phyloP scores from a whole-genome alignment of 2,797 vertebrate genomes.

The Linurgus olivaceus region DNA sequence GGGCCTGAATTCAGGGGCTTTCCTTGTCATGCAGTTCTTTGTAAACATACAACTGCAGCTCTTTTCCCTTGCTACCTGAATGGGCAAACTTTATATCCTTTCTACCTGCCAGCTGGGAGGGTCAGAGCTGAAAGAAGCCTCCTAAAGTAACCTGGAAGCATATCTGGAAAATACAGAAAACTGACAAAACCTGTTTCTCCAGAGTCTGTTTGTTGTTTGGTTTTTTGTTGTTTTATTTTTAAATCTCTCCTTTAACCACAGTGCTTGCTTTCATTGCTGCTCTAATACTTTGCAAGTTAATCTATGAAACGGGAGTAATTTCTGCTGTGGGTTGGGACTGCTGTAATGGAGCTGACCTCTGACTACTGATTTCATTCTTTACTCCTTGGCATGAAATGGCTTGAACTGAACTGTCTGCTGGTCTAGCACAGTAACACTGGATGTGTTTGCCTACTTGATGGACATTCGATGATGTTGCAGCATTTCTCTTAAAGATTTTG shows the following conservation, averaged over 20 bases:
- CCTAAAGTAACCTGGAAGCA: not conserved
- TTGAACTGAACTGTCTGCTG: conserved; percentile 14
- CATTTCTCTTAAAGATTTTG: conserved; percentile 17
- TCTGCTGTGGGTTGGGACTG: not conserved
- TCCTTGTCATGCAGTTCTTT: not conserved
- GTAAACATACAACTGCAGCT: not conserved
- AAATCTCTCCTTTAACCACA: not conserved
- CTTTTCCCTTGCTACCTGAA: not conserved
- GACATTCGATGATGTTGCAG: not conserved
- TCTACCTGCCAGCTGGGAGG: not conserved
- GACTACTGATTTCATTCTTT: conserved; percentile 4
- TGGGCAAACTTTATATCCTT: not conserved
- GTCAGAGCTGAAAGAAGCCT: not conserved
- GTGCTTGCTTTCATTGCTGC: not conserved
- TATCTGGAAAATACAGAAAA: not conserved
- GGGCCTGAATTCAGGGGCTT: not conserved
- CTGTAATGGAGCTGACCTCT: not conserved
- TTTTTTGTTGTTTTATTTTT: not conserved
- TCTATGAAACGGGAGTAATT: not conserved
- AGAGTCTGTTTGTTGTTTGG: not conserved
- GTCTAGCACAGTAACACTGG: not conserved
- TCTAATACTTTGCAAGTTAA: not conserved
- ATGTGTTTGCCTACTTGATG: not conserved
- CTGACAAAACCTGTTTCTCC: not conserved
- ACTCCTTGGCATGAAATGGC: not conserved